Conservation (phyloP, 2,797 vertebrate species). For the Euthynnus affinis region DNA sequence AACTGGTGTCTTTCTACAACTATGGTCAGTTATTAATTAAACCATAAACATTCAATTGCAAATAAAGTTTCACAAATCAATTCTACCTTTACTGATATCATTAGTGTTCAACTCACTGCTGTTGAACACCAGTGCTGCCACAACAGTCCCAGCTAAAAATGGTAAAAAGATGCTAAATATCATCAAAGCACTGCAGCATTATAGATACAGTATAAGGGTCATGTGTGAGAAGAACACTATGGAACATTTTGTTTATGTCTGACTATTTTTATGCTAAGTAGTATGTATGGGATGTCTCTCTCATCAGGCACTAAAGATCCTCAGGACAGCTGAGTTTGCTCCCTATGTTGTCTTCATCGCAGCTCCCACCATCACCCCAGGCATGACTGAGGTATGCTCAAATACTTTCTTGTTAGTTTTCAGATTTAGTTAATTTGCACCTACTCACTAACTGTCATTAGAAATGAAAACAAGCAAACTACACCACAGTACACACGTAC, state of each 20-base stretch:
- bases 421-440: neutral
- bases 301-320: conserved; percentile 95
- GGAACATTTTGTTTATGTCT: too few species aligned
- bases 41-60: neutral
- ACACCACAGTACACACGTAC: too few species aligned
- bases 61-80: neutral
- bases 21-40: neutral
- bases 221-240: too few species aligned
- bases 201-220: too few species aligned
- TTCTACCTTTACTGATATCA: neutral
- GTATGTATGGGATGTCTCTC: neutral
- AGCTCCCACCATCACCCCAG: conserved; percentile 96
- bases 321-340: conserved; percentile 98
- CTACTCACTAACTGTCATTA: neutral
- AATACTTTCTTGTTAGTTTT: neutral
- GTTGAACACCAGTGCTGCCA: too few species aligned
- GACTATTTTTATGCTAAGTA: too few species aligned
- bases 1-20: neutral
- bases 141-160: too few species aligned
- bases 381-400: conserved; percentile 95
- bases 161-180: too few species aligned
- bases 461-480: conserved; percentile 19
- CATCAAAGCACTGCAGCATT: too few species aligned
- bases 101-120: too few species aligned
- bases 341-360: conserved; percentile 99